Percentiles rank a stretch among this genome's conserved stretches.
phyloP scores from a whole-genome alignment of 2,888 invertebrate species.

The Physocephala rufipes region DNA sequence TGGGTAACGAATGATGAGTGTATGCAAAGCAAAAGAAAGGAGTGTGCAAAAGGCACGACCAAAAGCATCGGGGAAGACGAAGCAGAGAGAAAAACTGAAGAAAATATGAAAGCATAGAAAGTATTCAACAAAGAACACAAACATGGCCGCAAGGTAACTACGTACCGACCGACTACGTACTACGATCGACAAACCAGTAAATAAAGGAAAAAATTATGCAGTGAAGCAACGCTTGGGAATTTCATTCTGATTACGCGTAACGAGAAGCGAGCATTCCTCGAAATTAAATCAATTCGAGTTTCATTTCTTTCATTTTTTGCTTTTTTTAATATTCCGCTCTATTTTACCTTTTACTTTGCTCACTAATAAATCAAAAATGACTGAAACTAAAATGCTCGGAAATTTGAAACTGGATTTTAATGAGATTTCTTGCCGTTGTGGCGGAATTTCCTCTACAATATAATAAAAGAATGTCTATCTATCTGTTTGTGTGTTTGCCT shows the following conservation, averaged over 20 bases:
- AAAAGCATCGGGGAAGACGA: too few species aligned
- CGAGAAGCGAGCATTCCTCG: neutral
- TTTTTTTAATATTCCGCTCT: too few species aligned
- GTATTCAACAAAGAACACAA: constrained; percentile 48
- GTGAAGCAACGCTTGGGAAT: neutral
- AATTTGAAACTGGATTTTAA: constrained; percentile 26
- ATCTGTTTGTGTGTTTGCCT: too few species aligned
- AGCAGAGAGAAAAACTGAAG: neutral
- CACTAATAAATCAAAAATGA: neutral
- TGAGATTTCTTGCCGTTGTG: constrained; percentile 11
- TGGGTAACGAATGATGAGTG: too few species aligned
- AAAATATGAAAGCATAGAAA: neutral
- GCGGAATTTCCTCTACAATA: neutral
- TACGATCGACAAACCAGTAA: neutral
- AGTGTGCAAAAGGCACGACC: too few species aligned
- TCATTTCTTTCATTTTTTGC: neutral
- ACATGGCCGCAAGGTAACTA: constrained; percentile 52
- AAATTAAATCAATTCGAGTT: constrained; percentile 24
- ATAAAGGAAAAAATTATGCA: neutral
- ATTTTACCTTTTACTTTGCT: neutral
- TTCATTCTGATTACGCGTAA: neutral
- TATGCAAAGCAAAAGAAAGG: too few species aligned
- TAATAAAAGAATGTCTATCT: constrained; percentile 10
- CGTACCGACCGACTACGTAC: constrained; percentile 1
- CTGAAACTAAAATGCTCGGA: neutral